These are phyloP conservation scores for Mus spretus DNA, from an alignment of 2,797 vertebrate species.

Conservation along the genomic window DNA sequence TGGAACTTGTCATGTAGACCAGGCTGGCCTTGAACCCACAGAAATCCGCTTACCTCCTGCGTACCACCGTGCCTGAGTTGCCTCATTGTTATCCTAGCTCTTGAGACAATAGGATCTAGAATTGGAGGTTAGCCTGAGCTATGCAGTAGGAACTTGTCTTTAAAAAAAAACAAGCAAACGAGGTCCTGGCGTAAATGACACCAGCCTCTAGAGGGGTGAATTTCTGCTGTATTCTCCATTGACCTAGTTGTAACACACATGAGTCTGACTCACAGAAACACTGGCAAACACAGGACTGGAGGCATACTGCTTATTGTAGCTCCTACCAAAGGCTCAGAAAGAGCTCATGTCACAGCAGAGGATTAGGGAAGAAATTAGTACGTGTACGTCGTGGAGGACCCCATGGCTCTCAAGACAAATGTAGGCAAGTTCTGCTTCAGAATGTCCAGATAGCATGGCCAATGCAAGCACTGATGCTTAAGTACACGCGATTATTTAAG, in stretches of 20 bases:
- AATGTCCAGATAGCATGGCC: neutral
- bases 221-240: neutral
- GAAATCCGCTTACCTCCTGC: neutral
- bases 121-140: neutral
- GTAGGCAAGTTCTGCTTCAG: neutral
- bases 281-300: neutral
- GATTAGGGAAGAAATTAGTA: neutral
- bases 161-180: neutral
- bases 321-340: neutral
- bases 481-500: neutral
- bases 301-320: neutral
- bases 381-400: neutral
- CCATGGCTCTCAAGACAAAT: neutral
- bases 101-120: neutral
- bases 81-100: neutral
- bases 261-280: neutral
- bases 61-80: neutral
- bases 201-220: neutral
- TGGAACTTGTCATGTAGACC: neutral
- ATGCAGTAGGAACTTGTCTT: neutral
- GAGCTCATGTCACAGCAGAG: neutral
- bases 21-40: neutral
- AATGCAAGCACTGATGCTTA: accelerated
- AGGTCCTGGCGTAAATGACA: neutral
- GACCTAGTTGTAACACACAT: neutral